A percentile compares a stretch with the other conserved stretches of the same genome.
Evolutionary conservation across 2,797 vertebrate genomes (phyloP).

Genomic region (Scleropages formosus): DNA sequence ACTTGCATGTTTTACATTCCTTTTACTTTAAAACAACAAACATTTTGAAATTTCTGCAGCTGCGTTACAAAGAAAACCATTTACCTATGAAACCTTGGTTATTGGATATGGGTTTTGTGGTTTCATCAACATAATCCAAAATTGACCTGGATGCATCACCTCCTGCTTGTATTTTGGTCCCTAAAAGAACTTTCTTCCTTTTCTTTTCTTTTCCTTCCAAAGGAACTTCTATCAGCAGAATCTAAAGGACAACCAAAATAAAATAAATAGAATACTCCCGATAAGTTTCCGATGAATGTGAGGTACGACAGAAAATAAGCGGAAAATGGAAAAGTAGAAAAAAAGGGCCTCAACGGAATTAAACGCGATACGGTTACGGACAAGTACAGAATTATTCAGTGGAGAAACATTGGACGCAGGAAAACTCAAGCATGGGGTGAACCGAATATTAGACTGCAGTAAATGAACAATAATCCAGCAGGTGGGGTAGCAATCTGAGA

Average conservation of each 20-base stretch:
- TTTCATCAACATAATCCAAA: constrained; percentile 93
- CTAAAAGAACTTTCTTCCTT: constrained; percentile 86
- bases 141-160: constrained; percentile 86
- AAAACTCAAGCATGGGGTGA: too few relatives aligned
- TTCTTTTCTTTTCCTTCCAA: constrained; percentile 97
- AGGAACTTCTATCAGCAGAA: constrained; percentile 92
- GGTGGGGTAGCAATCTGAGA: too few relatives aligned
- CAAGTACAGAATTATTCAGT: too few relatives aligned
- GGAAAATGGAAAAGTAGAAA: too few relatives aligned
- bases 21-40: not conserved
- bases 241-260: constrained; percentile 61
- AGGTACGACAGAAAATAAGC: too few relatives aligned
- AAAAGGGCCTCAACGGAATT: too few relatives aligned
- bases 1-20: too few relatives aligned
- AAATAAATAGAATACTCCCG: constrained; percentile 14
- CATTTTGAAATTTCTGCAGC: not conserved
- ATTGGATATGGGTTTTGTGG: constrained; percentile 86
- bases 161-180: constrained; percentile 81
- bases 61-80: constrained; percentile 26
- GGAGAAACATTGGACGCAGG: too few relatives aligned
- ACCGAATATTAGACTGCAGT: too few relatives aligned
- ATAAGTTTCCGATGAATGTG: too few relatives aligned
- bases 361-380: too few relatives aligned
- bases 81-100: constrained; percentile 93
- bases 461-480: too few relatives aligned